phyloP scores from a whole-genome alignment of 2,797 vertebrate genomes.

The Premnoplex brunnescens region DNA sequence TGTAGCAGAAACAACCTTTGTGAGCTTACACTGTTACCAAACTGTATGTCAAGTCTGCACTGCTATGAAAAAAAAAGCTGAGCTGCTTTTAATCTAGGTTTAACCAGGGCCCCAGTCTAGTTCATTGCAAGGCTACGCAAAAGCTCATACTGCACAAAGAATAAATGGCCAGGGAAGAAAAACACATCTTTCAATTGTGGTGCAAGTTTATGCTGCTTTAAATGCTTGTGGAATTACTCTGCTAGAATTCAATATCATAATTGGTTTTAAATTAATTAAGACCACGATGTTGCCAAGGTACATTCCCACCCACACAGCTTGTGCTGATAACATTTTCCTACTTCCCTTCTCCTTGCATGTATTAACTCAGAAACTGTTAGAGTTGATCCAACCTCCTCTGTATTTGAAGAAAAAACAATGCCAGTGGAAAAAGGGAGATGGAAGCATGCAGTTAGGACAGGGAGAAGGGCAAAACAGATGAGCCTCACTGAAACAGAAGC shows the following conservation, averaged over 20 bases:
- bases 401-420: neutral
- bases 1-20: neutral
- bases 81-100: neutral
- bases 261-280: neutral
- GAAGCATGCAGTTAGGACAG: neutral
- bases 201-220: neutral
- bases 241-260: neutral
- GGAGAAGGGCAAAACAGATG: neutral
- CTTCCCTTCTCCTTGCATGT: neutral
- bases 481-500: neutral
- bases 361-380: neutral
- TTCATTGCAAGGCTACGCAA: neutral
- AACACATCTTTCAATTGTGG: neutral
- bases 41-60: neutral
- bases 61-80: neutral
- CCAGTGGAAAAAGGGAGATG: neutral
- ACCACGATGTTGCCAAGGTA: accelerated
- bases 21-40: neutral
- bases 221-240: neutral
- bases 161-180: neutral
- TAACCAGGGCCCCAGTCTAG: neutral
- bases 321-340: neutral
- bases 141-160: neutral
- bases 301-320: neutral
- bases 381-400: neutral